Percentiles rank a stretch among this genome's conserved stretches.
These are phyloP conservation scores for Hirundichthys speculiger DNA, from an alignment of 2,113 vertebrate species.

Conservation along the genomic window DNA sequence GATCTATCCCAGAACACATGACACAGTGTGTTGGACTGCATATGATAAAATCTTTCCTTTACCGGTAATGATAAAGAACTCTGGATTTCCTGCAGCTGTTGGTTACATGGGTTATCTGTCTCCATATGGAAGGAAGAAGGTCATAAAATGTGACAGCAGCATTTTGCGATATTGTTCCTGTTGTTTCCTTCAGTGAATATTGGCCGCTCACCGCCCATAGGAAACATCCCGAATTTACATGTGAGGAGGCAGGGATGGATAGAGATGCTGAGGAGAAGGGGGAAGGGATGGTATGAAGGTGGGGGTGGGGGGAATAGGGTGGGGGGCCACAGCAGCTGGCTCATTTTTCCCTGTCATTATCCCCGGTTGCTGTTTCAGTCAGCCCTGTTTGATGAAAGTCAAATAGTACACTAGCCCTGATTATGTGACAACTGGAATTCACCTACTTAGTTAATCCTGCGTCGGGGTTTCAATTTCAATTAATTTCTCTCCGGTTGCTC, in stretches of 20 bases:
- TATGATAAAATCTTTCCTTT: conserved; percentile 26
- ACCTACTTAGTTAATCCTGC: conserved; percentile 80
- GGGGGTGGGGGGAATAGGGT: not conserved
- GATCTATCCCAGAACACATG: not conserved
- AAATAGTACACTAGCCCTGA: conserved; percentile 77
- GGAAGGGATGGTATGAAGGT: conserved; percentile 43
- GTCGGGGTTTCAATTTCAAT: conserved; percentile 77
- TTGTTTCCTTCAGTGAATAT: conserved; percentile 28
- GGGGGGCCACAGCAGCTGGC: conserved; percentile 73
- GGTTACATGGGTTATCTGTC: conserved; percentile 26
- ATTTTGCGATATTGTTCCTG: conserved; percentile 44
- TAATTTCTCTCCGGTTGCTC: conserved; percentile 76
- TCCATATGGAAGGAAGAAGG: conserved; percentile 22
- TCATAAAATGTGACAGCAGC: conserved; percentile 40
- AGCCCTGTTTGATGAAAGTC: conserved; percentile 78
- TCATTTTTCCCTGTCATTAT: conserved; percentile 78
- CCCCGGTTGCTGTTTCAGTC: conserved; percentile 67
- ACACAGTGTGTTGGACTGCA: not conserved
- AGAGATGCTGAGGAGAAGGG: conserved; percentile 58
- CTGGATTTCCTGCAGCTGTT: conserved; percentile 35
- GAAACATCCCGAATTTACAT: conserved; percentile 44
- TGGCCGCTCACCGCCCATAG: conserved; percentile 22
- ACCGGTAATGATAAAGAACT: conserved; percentile 13
- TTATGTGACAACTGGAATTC: conserved; percentile 81
- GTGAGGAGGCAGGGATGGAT: conserved; percentile 57